Conservation (phyloP, 2,888 invertebrate genomes). For the Xanthia togata region DNA sequence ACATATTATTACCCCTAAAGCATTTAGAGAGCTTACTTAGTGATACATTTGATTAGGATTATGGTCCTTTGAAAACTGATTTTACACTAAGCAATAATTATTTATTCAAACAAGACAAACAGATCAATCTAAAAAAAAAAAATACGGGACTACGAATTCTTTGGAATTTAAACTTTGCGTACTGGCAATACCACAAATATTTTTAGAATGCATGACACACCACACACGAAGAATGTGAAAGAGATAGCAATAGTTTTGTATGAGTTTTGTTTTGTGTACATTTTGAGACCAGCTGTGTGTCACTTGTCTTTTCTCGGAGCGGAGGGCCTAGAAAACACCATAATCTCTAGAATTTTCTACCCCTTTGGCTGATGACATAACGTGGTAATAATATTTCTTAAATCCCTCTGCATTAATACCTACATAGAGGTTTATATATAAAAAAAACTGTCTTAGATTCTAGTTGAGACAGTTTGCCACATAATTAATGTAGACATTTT, state of each 20-base stretch:
- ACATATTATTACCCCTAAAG: neutral
- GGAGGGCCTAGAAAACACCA: neutral
- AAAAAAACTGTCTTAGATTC: no score
- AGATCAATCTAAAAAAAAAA: neutral
- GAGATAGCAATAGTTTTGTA: conserved; percentile 27
- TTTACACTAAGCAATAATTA: neutral
- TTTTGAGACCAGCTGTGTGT: conserved; percentile 6
- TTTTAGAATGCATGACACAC: conserved; percentile 49
- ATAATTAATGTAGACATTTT: no score
- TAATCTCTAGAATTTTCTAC: conserved; percentile 47
- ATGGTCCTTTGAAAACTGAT: neutral
- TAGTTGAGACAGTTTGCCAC: neutral
- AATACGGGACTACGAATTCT: neutral
- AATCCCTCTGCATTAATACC: neutral
- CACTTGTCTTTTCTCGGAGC: neutral
- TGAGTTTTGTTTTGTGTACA: conserved; percentile 36
- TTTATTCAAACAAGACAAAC: neutral
- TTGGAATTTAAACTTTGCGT: conserved; percentile 22
- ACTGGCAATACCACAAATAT: conserved; percentile 54
- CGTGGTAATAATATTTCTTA: neutral
- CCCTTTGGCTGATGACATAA: conserved; percentile 21
- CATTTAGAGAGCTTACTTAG: neutral
- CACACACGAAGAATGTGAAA: conserved; percentile 1
- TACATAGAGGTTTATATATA: neutral
- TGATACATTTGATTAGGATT: neutral